These are phyloP conservation scores for Tetragonisca angustula DNA, from an alignment of 2,888 invertebrate species.

Conservation along the genomic window DNA sequence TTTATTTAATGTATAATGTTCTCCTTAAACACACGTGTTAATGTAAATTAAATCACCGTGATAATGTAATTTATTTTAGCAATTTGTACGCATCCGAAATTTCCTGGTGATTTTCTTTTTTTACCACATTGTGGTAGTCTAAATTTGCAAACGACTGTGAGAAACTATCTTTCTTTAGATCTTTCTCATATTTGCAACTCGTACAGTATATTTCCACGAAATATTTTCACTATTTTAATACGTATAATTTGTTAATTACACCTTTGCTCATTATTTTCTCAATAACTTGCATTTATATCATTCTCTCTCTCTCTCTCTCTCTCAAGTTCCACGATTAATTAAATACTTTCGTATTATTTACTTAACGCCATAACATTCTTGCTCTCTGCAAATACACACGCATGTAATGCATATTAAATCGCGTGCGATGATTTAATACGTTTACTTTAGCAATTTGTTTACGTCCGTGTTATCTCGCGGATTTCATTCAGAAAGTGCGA, in stretches of 20 bases:
- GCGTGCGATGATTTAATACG: too few species aligned
- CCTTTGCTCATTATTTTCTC: not conserved
- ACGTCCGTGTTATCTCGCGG: not conserved
- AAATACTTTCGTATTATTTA: not conserved
- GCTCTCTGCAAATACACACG: too few species aligned
- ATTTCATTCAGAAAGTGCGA: not conserved
- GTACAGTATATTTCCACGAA: not conserved
- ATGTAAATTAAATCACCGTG: too few species aligned
- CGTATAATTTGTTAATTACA: not conserved
- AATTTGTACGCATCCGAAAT: not conserved
- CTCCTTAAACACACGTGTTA: not conserved
- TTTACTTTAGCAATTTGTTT: not conserved
- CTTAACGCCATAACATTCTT: not conserved
- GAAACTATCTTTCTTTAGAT: not conserved
- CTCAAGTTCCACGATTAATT: not conserved
- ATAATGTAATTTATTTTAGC: too few species aligned
- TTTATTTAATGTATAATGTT: not conserved
- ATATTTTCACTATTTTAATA: not conserved
- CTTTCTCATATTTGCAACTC: not conserved
- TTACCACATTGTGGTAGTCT: not conserved
- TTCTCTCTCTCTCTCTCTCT: too few species aligned
- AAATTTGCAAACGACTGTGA: not conserved
- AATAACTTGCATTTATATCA: too few species aligned
- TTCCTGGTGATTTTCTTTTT: too few species aligned
- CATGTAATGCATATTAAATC: too few species aligned